A percentile compares a stretch with the other conserved stretches of the same genome.
phyloP scores from a whole-genome alignment of 2,113 vertebrate genomes.

The Tympanuchus pallidicinctus region DNA sequence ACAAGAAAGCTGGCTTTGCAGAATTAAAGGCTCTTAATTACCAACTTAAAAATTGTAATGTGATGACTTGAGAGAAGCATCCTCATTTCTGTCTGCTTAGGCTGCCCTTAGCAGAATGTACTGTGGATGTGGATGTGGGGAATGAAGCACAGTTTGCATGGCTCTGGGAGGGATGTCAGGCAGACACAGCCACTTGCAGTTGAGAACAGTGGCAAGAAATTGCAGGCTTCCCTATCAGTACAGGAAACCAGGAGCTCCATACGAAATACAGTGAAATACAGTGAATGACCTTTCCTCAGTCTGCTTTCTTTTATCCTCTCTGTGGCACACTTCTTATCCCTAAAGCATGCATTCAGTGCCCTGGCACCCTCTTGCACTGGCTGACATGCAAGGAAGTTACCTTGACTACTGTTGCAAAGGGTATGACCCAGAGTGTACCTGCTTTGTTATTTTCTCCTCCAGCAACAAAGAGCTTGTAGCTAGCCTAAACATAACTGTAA shows the following conservation, averaged over 20 bases:
- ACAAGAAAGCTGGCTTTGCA: neutral
- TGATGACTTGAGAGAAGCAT: neutral
- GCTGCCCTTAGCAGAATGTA: neutral
- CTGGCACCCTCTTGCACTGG: neutral
- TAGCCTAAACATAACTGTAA: neutral
- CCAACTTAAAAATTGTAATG: neutral
- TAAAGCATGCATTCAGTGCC: neutral
- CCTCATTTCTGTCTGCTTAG: neutral
- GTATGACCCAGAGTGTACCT: neutral
- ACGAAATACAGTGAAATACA: accelerated
- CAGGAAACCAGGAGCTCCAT: neutral
- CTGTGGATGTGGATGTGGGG: neutral
- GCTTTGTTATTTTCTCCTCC: neutral
- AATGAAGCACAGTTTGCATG: neutral
- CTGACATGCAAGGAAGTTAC: neutral
- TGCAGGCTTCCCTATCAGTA: accelerated
- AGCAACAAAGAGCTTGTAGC: neutral
- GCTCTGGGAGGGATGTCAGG: neutral
- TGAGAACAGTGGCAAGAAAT: neutral
- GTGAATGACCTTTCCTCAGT: neutral
- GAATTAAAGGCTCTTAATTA: neutral
- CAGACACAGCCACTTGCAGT: neutral
- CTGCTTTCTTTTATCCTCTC: neutral
- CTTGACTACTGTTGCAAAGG: neutral
- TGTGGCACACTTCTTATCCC: neutral